Evolutionary conservation across 2,113 vertebrate genomes (phyloP), one percentile per base, ranked within the genome.

Genomic region (Cervus canadensis): DNA sequence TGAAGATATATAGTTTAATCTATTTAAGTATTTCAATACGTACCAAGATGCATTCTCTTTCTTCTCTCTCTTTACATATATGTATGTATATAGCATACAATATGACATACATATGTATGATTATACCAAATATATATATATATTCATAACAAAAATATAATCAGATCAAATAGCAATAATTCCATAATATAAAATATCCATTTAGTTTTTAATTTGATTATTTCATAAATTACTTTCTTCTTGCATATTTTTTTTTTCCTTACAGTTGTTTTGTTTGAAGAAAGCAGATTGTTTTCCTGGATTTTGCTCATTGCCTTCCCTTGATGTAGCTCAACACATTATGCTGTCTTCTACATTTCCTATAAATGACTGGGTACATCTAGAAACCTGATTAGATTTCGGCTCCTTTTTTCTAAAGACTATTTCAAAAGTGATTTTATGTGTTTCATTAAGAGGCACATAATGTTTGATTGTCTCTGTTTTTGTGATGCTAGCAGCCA

Each of bases 191-290:
- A 15, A 96, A 93, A 76, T 90, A 87, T 89, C 33, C 40, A 76
- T 4, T 83, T 96, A 64, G 6, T 64, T 96, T 88, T 97, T 45
- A 93, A 52, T 94, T 93, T 64, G 28, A 36, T 95, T 96, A 94
- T 91, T 95, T 96, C 25, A 54, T 83, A 43, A 91, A 19, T 57
- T 23, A 40, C 14, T 92, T 94, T 25, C 25, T 11, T 21, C 25
- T 10, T 67, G 17, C 17, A 23, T 91, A 26, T 45, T 7, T 57
- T 26, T 28, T 78, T 40, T 64, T 3, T 1, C 19, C 59, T 43
- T 89, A 17, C 30, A 15, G 45, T 60, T 67, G 36, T 43, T 97
- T 76, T 83, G 26, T 95, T 92, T 92, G 45, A 95, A 87, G 62
- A 89, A 81, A 89, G 5, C 26, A 90, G 36, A 14, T 87, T 15